Conservation (phyloP, 2,113 vertebrate species). For the Lophius piscatorius region DNA sequence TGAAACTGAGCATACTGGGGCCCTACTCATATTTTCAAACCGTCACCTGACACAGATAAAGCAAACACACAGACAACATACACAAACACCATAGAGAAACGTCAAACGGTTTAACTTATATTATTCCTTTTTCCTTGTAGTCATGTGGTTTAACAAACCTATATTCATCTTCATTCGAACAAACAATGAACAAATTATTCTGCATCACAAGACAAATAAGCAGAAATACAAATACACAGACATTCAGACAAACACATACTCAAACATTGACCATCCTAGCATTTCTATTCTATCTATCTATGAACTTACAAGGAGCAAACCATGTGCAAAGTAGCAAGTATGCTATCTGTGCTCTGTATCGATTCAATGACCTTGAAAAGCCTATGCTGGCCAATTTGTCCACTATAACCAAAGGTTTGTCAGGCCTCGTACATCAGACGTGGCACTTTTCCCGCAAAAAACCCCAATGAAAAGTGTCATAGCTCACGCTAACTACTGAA, state of each 20-base stretch:
- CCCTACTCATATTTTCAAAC: conserved; percentile 28
- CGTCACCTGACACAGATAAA: conserved; percentile 39
- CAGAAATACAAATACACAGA: conserved; percentile 11
- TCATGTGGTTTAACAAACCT: too few species aligned
- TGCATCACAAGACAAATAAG: too few species aligned
- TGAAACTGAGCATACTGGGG: conserved; percentile 14
- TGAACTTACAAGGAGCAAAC: conserved; percentile 10
- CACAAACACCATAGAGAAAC: too few species aligned
- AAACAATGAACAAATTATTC: conserved; percentile 18
- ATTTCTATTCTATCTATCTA: background rate
- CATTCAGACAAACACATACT: conserved; percentile 12
- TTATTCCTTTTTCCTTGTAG: too few species aligned
- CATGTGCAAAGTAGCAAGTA: background rate
- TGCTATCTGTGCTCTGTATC: background rate
- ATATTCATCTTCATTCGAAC: too few species aligned
- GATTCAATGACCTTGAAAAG: conserved; percentile 37
- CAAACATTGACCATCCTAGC: background rate
- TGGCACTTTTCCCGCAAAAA: conserved; percentile 22
- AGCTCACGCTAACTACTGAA: conserved; percentile 68
- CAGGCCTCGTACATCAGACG: conserved; percentile 46
- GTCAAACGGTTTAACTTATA: too few species aligned
- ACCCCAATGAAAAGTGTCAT: conserved; percentile 60
- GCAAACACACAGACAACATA: background rate
- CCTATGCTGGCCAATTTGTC: conserved; percentile 53
- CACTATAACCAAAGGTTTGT: conserved; percentile 26